Conservation (phyloP, 2,797 vertebrate species). For the Girardinus metallicus region DNA sequence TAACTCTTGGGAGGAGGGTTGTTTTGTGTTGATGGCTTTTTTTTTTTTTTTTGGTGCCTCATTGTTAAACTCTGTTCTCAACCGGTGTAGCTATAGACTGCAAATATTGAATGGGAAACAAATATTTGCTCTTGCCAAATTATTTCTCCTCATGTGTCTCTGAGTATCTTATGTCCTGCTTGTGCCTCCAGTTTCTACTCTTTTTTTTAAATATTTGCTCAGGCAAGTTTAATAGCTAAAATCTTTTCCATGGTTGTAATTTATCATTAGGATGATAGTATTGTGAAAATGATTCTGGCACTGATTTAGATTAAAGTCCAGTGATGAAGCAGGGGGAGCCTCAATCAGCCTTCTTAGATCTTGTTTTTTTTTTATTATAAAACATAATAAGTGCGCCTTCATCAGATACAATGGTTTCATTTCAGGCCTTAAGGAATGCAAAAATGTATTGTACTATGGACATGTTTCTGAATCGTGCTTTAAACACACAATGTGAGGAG, state of each 20-base stretch:
- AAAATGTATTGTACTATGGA: background rate
- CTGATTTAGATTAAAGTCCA: slow-evolving; percentile 20
- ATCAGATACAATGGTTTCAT: slow-evolving; percentile 11
- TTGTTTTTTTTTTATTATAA: background rate
- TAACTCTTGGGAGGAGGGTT: slow-evolving; percentile 22
- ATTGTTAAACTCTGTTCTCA: background rate
- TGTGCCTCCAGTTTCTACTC: slow-evolving; percentile 34
- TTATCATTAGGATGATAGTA: slow-evolving; percentile 28
- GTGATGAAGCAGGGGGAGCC: slow-evolving; percentile 14
- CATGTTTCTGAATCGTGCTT: background rate
- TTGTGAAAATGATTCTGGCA: slow-evolving; percentile 34
- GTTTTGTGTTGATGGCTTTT: slow-evolving; percentile 41
- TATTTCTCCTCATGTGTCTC: slow-evolving; percentile 36
- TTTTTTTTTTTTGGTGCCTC: slow-evolving; percentile 38
- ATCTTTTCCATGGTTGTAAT: slow-evolving; percentile 33
- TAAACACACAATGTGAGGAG: slow-evolving; percentile 33
- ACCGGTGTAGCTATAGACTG: background rate
- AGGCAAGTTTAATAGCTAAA: slow-evolving; percentile 29
- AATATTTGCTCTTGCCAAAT: slow-evolving; percentile 36
- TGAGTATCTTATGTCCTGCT: slow-evolving; percentile 26
- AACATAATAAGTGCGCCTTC: slow-evolving; percentile 15
- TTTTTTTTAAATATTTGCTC: slow-evolving; percentile 33
- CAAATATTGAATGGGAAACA: slow-evolving; percentile 17
- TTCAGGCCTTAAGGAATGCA: slow-evolving; percentile 28
- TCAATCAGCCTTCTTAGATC: background rate